phyloP scores from a whole-genome alignment of 2,113 vertebrate genomes.

The Ictalurus punctatus region DNA sequence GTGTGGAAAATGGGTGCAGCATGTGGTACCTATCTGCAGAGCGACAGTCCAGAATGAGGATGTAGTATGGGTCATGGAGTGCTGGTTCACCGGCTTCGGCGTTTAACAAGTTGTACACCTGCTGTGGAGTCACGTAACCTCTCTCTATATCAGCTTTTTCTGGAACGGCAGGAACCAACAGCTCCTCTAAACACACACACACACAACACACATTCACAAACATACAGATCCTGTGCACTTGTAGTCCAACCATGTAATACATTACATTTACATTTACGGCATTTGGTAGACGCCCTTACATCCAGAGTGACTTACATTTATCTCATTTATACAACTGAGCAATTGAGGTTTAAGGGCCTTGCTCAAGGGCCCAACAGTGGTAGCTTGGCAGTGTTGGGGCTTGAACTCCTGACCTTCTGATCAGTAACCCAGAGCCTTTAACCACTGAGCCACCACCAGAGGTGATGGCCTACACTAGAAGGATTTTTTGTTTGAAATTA shows the following conservation, averaged over 20 bases:
- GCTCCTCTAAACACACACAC: slow-evolving; percentile 53
- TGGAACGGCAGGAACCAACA: slow-evolving; percentile 59
- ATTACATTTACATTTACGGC: no score
- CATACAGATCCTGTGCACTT: not conserved
- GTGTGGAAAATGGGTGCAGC: no score
- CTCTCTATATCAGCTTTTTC: slow-evolving; percentile 57
- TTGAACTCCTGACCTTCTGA: no score
- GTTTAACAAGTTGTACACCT: slow-evolving; percentile 67
- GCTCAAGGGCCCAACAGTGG: no score
- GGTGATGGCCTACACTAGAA: not conserved
- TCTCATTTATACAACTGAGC: no score
- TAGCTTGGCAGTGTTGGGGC: no score
- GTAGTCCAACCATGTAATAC: not conserved
- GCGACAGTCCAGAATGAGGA: slow-evolving; percentile 67
- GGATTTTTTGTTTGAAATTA: not conserved
- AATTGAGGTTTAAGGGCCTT: no score
- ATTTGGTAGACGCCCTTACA: no score
- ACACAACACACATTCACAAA: not conserved
- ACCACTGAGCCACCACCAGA: not conserved
- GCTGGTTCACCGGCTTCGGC: slow-evolving; percentile 65
- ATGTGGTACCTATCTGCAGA: slow-evolving; percentile 61
- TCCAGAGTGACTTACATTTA: no score
- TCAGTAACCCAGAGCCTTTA: no score
- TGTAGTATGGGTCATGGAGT: slow-evolving; percentile 62
- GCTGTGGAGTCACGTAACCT: slow-evolving; percentile 67